These are phyloP conservation scores for Carollia perspicillata DNA, from an alignment of 2,113 vertebrate species.

Conservation along the genomic window DNA sequence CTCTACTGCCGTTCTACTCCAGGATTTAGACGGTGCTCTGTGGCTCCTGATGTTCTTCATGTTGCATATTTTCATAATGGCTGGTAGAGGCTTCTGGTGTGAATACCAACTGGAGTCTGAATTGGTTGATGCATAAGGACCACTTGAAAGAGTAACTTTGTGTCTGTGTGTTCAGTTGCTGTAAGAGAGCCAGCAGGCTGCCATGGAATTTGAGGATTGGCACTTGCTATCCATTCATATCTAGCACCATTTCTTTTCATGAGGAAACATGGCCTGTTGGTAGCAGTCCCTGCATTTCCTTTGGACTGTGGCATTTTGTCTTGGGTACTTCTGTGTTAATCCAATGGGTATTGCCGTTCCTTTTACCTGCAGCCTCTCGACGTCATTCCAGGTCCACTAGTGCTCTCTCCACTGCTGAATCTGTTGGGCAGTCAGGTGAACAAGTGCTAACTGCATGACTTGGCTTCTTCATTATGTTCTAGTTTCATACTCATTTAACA, in stretches of 20 bases:
- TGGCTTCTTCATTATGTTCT: constrained; percentile 77
- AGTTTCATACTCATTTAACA: constrained; percentile 79
- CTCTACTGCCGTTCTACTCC: constrained; percentile 63
- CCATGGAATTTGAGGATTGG: constrained; percentile 53
- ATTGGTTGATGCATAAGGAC: constrained; percentile 57
- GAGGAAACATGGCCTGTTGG: constrained; percentile 63
- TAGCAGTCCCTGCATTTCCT: constrained; percentile 74
- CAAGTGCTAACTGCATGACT: constrained; percentile 91
- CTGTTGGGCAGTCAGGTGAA: constrained; percentile 99
- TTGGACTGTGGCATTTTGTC: constrained; percentile 81
- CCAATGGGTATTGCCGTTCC: constrained; percentile 89
- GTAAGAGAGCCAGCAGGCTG: constrained; percentile 33
- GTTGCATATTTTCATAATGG: constrained; percentile 71
- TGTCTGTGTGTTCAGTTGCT: constrained; percentile 60
- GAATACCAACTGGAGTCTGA: constrained; percentile 52
- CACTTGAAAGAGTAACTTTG: constrained; percentile 43
- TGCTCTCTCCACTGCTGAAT: constrained; percentile 96
- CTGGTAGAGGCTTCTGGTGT: constrained; percentile 51
- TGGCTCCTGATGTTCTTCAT: constrained; percentile 74
- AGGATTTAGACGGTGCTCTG: constrained; percentile 72
- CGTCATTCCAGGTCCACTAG: constrained; percentile 99
- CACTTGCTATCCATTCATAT: constrained; percentile 76
- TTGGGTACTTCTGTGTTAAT: constrained; percentile 87
- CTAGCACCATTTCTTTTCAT: constrained; percentile 76
- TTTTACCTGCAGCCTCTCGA: constrained; percentile 97